Evolutionary conservation across 2,888 invertebrate genomes (phyloP).

Genomic region (Ormyrus nitidulus): DNA sequence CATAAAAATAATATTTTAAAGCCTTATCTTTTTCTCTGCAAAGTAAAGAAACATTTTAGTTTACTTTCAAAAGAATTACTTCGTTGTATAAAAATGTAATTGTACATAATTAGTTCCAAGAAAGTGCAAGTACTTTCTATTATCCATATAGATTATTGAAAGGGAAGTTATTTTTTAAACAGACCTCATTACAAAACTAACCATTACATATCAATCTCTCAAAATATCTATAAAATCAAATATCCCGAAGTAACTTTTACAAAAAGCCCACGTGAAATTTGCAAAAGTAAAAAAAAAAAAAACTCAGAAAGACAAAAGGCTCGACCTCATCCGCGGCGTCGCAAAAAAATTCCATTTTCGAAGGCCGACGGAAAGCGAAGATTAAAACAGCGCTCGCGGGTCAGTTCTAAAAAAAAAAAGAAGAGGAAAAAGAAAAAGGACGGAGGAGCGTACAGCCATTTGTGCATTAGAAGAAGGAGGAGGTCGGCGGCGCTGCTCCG

Average conservation of each 20-base stretch:
- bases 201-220: too few relatives aligned
- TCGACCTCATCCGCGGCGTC: too few relatives aligned
- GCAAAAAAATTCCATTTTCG: slow-evolving; percentile 9
- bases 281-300: not conserved
- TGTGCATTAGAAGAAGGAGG: slow-evolving; percentile 40
- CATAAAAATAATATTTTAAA: too few relatives aligned
- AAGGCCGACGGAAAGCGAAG: slow-evolving; percentile 49
- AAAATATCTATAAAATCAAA: not conserved
- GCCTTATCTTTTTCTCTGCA: too few relatives aligned
- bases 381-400: slow-evolving; percentile 36
- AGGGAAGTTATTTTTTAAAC: too few relatives aligned
- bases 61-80: too few relatives aligned
- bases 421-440: not conserved
- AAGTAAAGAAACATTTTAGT: too few relatives aligned
- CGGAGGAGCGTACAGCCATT: not conserved
- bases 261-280: slow-evolving; percentile 1
- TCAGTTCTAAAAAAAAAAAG: slow-evolving; percentile 19
- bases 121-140: too few relatives aligned
- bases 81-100: too few relatives aligned
- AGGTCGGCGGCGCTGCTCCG: slow-evolving; percentile 2
- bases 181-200: too few relatives aligned
- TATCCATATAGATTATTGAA: too few relatives aligned
- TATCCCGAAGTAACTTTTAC: not conserved
- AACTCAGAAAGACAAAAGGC: not conserved
- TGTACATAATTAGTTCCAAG: too few relatives aligned